A percentile compares a stretch with the other conserved stretches of the same genome.
These are phyloP conservation scores for Corythornis vintsioides DNA, from an alignment of 2,113 vertebrate genomes.

Conservation along the genomic window DNA sequence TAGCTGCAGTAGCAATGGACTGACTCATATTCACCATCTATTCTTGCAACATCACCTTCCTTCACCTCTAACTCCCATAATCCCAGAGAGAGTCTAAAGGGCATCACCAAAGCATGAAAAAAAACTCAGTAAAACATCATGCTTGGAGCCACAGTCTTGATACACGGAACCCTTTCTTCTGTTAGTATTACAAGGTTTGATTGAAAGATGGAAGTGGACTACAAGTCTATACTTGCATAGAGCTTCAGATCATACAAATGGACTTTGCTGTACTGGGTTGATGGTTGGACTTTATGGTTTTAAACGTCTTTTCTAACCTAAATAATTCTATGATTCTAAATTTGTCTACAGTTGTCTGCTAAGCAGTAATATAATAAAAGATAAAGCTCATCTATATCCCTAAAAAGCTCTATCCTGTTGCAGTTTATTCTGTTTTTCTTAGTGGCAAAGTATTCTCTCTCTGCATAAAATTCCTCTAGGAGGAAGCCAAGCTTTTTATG, in stretches of 20 bases:
- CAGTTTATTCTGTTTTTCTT: neutral
- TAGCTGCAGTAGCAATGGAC: neutral
- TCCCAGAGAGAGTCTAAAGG: neutral
- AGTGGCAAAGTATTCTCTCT: neutral
- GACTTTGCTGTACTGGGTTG: neutral
- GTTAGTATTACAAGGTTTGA: neutral
- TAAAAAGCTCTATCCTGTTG: neutral
- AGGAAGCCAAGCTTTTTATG: neutral
- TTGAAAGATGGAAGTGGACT: neutral
- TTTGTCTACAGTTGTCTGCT: neutral
- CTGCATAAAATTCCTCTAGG: neutral
- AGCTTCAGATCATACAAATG: neutral
- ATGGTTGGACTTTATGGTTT: neutral
- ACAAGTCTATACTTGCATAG: neutral
- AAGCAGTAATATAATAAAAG: neutral
- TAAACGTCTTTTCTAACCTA: neutral
- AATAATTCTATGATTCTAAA: neutral
- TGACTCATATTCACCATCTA: neutral
- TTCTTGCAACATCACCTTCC: neutral
- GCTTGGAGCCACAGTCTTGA: neutral
- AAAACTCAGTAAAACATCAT: neutral
- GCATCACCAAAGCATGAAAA: neutral
- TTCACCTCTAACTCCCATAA: neutral
- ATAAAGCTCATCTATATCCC: neutral
- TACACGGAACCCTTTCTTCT: neutral